phyloP scores from a whole-genome alignment of 2,797 vertebrate genomes.

The Vultur gryphus region DNA sequence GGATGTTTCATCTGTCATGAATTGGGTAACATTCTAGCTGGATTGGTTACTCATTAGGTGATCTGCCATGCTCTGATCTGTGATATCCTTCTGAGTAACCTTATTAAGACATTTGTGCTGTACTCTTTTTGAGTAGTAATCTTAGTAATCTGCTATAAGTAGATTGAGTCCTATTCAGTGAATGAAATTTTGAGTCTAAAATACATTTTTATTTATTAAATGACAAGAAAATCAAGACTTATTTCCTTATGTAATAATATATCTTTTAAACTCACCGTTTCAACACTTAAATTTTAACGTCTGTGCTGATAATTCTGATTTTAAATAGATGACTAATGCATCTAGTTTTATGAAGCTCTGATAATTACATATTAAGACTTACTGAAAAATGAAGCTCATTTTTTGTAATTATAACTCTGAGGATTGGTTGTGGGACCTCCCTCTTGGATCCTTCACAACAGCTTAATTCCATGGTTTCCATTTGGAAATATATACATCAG shows the following conservation, averaged over 20 bases:
- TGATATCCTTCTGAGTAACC: background rate
- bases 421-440: background rate
- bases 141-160: background rate
- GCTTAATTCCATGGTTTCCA: background rate
- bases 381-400: background rate
- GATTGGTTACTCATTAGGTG: background rate
- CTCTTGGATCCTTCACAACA: background rate
- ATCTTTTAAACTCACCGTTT: background rate
- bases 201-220: background rate
- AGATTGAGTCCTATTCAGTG: background rate
- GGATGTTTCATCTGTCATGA: background rate
- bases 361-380: background rate
- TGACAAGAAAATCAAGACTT: background rate
- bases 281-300: background rate
- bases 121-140: background rate
- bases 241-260: background rate
- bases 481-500: background rate
- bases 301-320: background rate
- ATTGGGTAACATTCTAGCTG: background rate
- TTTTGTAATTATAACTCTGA: constrained; percentile 13
- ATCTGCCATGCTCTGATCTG: background rate
- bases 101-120: background rate
- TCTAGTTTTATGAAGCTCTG: background rate
- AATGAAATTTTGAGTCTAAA: background rate
- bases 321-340: background rate